Evolutionary conservation across 1,140 invertebrate genomes (phyloP).

Genomic region (Chironomus tepperi): DNA sequence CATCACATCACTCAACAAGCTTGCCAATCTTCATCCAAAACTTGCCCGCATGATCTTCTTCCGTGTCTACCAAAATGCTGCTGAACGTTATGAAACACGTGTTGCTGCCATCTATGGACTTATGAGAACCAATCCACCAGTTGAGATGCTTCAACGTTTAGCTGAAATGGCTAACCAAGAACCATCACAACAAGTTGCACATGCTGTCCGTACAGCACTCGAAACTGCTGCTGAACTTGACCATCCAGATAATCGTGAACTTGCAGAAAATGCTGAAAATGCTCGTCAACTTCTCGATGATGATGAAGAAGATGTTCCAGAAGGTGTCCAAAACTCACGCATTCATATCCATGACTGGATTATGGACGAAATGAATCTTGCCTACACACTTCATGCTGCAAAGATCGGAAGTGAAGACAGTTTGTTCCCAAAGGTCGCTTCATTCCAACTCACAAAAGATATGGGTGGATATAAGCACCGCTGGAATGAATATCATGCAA

Average conservation of each 20-base stretch:
- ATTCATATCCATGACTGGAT: slow-evolving; percentile 39
- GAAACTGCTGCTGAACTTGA: slow-evolving; percentile 41
- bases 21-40: slow-evolving; percentile 43
- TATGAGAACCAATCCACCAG: slow-evolving; percentile 49
- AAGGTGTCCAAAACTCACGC: slow-evolving; percentile 45
- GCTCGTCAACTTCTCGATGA: slow-evolving; percentile 48
- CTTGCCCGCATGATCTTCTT: slow-evolving; percentile 48
- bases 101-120: slow-evolving; percentile 50
- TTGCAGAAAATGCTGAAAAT: slow-evolving; percentile 46
- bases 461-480: slow-evolving; percentile 42
- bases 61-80: slow-evolving; percentile 55
- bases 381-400: slow-evolving; percentile 37
- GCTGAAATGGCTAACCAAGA: slow-evolving; percentile 57
- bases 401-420: slow-evolving; percentile 49
- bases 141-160: slow-evolving; percentile 55
- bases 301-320: slow-evolving; percentile 29
- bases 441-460: slow-evolving; percentile 36
- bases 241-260: slow-evolving; percentile 34
- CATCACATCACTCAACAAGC: slow-evolving; percentile 44
- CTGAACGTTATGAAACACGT: slow-evolving; percentile 53
- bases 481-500: slow-evolving; percentile 34
- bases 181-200: slow-evolving; percentile 49
- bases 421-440: slow-evolving; percentile 43
- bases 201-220: slow-evolving; percentile 51
- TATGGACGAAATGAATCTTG: slow-evolving; percentile 41